Percentiles rank a stretch among this genome's conserved stretches.
These are phyloP conservation scores for Polyommatus iphigenia DNA, from an alignment of 2,888 invertebrate species.

Conservation along the genomic window DNA sequence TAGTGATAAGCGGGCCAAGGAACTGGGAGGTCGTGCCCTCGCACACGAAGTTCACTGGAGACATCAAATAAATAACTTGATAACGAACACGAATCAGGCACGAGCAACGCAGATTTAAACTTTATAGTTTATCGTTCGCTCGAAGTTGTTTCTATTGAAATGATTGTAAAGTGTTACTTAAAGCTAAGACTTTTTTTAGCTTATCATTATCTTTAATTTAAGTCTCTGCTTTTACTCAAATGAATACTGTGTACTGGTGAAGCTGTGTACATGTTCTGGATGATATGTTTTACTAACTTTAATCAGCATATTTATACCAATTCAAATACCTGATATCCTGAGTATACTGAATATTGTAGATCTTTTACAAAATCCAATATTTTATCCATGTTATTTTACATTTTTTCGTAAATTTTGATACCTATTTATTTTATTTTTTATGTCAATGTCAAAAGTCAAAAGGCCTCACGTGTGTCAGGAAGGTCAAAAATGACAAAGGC, in stretches of 20 bases:
- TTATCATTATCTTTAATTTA: neutral
- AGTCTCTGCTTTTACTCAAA: neutral
- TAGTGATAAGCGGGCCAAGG: conserved; percentile 71
- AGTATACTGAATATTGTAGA: neutral
- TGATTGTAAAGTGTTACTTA: neutral
- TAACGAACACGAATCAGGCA: conserved; percentile 73
- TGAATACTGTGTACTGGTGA: neutral
- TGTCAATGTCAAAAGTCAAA: conserved; percentile 17
- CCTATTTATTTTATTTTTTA: neutral
- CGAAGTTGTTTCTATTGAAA: conserved; percentile 4
- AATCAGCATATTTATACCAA: neutral
- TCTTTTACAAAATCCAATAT: neutral
- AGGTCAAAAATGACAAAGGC: neutral
- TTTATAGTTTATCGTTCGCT: conserved; percentile 13
- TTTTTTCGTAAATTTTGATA: neutral
- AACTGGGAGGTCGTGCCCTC: conserved; percentile 75
- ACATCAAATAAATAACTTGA: conserved; percentile 74
- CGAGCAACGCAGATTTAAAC: conserved; percentile 56
- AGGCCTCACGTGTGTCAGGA: too few species aligned
- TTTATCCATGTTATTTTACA: neutral
- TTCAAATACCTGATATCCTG: neutral
- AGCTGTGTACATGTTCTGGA: neutral
- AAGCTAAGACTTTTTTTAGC: neutral
- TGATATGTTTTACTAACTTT: neutral
- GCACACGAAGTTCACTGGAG: conserved; percentile 72